A percentile compares a stretch with the other conserved stretches of the same genome.
Evolutionary conservation across 2,888 invertebrate genomes (phyloP).

Genomic region (Amblyjoppa proteus): DNA sequence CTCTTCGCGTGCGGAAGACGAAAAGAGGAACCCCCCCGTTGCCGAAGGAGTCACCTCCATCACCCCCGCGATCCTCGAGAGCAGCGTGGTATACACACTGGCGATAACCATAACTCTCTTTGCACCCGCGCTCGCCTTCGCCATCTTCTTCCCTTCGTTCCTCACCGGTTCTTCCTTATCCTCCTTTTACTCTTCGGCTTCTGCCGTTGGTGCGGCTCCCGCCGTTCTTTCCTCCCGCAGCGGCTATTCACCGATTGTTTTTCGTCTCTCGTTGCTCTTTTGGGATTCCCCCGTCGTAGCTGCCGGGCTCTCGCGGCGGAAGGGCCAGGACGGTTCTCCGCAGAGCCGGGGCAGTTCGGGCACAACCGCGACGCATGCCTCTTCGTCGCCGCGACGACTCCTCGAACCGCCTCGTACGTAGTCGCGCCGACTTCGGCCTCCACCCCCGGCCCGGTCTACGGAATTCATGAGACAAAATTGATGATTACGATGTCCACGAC

Average conservation of each 20-base stretch:
- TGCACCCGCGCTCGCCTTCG: constrained; percentile 74
- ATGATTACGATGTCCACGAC: constrained; percentile 75
- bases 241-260: constrained; percentile 77
- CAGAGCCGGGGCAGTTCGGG: neutral
- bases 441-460: constrained; percentile 46
- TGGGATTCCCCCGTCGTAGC: constrained; percentile 42
- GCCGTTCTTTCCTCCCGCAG: constrained; percentile 61
- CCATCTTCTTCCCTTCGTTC: constrained; percentile 59
- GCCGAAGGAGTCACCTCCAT: constrained; percentile 40
- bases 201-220: constrained; percentile 30
- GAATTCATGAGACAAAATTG: constrained; percentile 77
- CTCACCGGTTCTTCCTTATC: constrained; percentile 46
- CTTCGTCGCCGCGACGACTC: constrained; percentile 42
- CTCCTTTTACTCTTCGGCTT: constrained; percentile 49
- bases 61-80: constrained; percentile 46
- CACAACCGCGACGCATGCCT: constrained; percentile 43
- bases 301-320: constrained; percentile 1
- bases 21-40: constrained; percentile 71
- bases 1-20: constrained; percentile 56
- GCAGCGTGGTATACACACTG: constrained; percentile 74
- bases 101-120: constrained; percentile 82
- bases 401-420: constrained; percentile 21
- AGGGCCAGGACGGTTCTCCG: constrained; percentile 19
- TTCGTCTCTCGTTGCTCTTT: constrained; percentile 69
- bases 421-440: constrained; percentile 43